Evolutionary conservation across 53 echinoderm and acorn worm species (phyloP).

Genomic region (Pentamera pediparva): DNA sequence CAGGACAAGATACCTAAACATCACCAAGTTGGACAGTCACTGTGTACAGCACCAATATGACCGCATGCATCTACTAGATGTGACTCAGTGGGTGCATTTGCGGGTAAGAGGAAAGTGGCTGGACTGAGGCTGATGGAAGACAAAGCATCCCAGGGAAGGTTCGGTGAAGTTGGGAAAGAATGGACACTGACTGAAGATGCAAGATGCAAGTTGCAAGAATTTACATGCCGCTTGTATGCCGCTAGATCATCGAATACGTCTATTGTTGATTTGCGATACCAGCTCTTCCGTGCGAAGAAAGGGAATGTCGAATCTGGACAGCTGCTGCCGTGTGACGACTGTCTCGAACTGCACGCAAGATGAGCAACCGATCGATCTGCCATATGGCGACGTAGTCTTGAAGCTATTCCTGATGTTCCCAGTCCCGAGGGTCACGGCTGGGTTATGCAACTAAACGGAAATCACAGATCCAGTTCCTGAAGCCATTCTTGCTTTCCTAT

Average conservation of each 20-base stretch:
- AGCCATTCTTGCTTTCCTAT: too few relatives aligned
- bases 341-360: background rate
- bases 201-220: constrained; percentile 12
- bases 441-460: background rate
- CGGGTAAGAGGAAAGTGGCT: constrained; percentile 31
- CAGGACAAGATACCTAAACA: constrained; percentile 26
- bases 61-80: constrained; percentile 42
- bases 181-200: constrained; percentile 28
- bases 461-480: background rate
- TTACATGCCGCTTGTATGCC: constrained; percentile 27
- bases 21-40: constrained; percentile 29
- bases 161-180: constrained; percentile 14
- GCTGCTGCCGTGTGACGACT: constrained; percentile 34
- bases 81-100: constrained; percentile 56
- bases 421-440: constrained; percentile 30
- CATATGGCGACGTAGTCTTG: constrained; percentile 17
- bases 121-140: too few relatives aligned
- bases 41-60: constrained; percentile 23
- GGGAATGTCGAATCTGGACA: constrained; percentile 32
- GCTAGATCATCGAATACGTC: background rate
- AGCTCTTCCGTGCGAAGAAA: constrained; percentile 34
- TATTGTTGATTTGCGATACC: constrained; percentile 20
- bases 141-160: constrained; percentile 2
- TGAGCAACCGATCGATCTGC: constrained; percentile 28
- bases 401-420: background rate